Evolutionary conservation across 2,113 vertebrate species (phyloP).

Genomic region (Conger conger): DNA sequence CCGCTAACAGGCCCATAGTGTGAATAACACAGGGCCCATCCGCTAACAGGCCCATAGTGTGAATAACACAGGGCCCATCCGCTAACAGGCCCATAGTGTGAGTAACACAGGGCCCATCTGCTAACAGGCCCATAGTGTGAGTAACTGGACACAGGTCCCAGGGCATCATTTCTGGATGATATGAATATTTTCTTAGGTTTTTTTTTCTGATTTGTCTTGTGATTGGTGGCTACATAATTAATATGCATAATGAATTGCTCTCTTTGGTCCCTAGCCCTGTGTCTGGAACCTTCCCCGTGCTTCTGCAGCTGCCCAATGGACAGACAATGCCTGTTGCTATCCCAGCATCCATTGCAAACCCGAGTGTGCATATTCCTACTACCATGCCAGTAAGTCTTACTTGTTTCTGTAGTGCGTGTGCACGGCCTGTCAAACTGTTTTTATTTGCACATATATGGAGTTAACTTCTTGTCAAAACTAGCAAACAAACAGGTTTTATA

Average conservation of each 20-base stretch:
- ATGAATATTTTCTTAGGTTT: background rate
- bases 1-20: no score
- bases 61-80: no score
- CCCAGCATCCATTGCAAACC: constrained; percentile 95
- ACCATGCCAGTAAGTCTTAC: constrained; percentile 88
- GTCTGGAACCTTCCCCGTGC: constrained; percentile 93
- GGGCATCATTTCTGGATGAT: no score
- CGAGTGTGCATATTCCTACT: constrained; percentile 94
- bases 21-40: no score
- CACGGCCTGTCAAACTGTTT: background rate
- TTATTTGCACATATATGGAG: no score
- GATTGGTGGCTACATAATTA: background rate
- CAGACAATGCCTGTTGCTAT: constrained; percentile 98
- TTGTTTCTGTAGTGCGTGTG: background rate
- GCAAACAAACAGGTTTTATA: no score
- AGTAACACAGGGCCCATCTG: no score
- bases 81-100: no score
- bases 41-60: no score
- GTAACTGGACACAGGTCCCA: no score
- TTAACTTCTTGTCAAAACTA: no score
- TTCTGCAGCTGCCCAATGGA: constrained; percentile 96
- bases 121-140: no score
- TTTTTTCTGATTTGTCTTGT: background rate
- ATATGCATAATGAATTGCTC: constrained; percentile 39
- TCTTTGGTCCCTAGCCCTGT: constrained; percentile 84